Base-by-base conservation (phyloP, 1,140 invertebrate genomes). In the Polypedilum pembai region DNA sequence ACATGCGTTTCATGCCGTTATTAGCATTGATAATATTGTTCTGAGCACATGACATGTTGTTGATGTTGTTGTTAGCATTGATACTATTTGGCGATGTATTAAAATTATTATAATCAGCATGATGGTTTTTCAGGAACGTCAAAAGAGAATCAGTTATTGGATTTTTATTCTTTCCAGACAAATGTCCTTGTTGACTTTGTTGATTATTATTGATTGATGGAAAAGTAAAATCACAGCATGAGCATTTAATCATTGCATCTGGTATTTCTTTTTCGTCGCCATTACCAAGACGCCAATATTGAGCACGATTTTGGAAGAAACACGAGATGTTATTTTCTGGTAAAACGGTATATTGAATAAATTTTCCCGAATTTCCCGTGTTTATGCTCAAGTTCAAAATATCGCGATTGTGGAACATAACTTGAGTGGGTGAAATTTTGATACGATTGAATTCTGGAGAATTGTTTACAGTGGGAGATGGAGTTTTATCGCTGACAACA, bases 251-350 rank as follows among this genome's bases (percentile, higher is more conserved):
- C 8, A 18, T 18, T 18, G 65, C 8, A 20, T 69, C 17, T 0
- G n/a, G 8, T 1, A 18, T 18, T 7, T 21, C 17, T 7, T n/a
- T 10, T 3, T 18, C 17, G 17, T 20, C 5, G 8, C n/a, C 15
- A 15, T n/a, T 56, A 18, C 65, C 65, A 7, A 69, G 65, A 21
- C 65, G 65, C 65, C 65, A 69, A 20, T 69, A 69, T 69, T 69
- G 65, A 69, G 65, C 65, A 5, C 65, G 65, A 69, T 69, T 69
- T 21, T 69, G 65, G 10, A 69, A 69, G 65, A 69, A 69, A 18
- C 17, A 20, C 0, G 8, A 10, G 20, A 69, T 8, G 18, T 69
- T 69, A 21, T 69, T 69, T 8, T 69, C 65, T 10, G 65, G 65
- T 10, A 69, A 69, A 7, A 69, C 4, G 2, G 65, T 69, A 10